These are phyloP conservation scores for Conistra vaccinii DNA, from an alignment of 2,888 invertebrate species.

Conservation along the genomic window DNA sequence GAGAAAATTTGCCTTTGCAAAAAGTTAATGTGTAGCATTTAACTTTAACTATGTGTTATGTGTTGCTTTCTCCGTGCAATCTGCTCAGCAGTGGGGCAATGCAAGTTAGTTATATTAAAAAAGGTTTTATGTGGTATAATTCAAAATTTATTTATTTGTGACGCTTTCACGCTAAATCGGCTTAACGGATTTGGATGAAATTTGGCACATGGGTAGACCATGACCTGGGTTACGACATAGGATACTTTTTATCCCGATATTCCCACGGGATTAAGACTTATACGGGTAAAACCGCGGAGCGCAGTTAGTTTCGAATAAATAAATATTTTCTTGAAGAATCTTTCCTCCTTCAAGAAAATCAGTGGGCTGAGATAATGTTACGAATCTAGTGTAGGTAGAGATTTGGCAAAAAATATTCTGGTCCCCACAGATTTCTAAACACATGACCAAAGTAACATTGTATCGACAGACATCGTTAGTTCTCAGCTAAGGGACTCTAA, in stretches of 20 bases:
- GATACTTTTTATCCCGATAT: too few species aligned
- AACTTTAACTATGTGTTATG: neutral
- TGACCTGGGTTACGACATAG: too few species aligned
- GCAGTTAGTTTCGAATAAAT: neutral
- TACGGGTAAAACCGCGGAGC: too few species aligned
- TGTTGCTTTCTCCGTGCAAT: neutral
- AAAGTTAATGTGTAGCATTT: neutral
- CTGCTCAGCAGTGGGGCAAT: rapidly evolving
- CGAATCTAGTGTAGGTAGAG: neutral
- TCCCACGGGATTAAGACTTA: too few species aligned
- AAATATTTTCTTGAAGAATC: neutral
- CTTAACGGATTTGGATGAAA: too few species aligned
- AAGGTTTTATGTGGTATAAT: too few species aligned
- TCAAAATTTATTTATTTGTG: too few species aligned
- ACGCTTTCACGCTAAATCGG: too few species aligned
- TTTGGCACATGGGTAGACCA: too few species aligned
- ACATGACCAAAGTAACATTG: neutral
- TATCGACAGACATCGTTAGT: too few species aligned
- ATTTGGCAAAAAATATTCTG: neutral
- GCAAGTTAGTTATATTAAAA: neutral
- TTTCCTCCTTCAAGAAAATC: too few species aligned
- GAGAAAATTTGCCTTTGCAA: neutral
- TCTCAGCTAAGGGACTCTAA: too few species aligned
- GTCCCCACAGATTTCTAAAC: neutral
- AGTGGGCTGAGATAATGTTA: neutral